These are phyloP conservation scores for Pseudomugil gertrudae DNA, from an alignment of 2,797 vertebrate species.

Conservation along the genomic window DNA sequence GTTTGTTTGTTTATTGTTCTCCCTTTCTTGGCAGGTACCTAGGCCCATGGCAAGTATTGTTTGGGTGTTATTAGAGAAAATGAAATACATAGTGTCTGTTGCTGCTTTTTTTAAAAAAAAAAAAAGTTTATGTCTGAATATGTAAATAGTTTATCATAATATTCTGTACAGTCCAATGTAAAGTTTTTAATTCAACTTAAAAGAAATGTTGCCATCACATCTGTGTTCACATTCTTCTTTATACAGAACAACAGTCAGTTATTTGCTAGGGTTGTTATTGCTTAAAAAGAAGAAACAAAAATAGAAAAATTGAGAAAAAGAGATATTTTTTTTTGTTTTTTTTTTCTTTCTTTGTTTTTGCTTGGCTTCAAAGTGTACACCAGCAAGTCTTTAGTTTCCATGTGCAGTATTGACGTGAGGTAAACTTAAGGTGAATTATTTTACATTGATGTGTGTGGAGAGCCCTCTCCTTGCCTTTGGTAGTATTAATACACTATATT, in stretches of 20 bases:
- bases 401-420: slow-evolving; percentile 99
- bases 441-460: slow-evolving; percentile 93
- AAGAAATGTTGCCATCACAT: slow-evolving; percentile 93
- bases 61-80: slow-evolving; percentile 92
- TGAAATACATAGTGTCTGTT: slow-evolving; percentile 96
- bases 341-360: slow-evolving; percentile 79
- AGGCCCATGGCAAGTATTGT: slow-evolving; percentile 92
- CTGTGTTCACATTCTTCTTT: slow-evolving; percentile 95
- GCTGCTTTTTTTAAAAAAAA: slow-evolving; percentile 92
- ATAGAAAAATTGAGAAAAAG: slow-evolving; percentile 72
- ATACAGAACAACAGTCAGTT: slow-evolving; percentile 89
- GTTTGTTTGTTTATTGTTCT: slow-evolving; percentile 28
- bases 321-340: slow-evolving; percentile 70
- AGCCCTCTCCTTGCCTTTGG: slow-evolving; percentile 89
- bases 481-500: slow-evolving; percentile 90
- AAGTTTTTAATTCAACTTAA: slow-evolving; percentile 99
- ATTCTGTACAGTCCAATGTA: slow-evolving; percentile 99
- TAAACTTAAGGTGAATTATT: slow-evolving; percentile 93
- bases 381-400: slow-evolving; percentile 94
- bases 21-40: slow-evolving; percentile 90
- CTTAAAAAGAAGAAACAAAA: slow-evolving; percentile 75
- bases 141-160: slow-evolving; percentile 99
- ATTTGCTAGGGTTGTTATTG: slow-evolving; percentile 92
- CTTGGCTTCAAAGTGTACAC: slow-evolving; percentile 96
- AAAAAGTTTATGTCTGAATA: slow-evolving; percentile 99